Conservation (phyloP, 2,888 invertebrate species). For the Drosophila mayaguana region DNA sequence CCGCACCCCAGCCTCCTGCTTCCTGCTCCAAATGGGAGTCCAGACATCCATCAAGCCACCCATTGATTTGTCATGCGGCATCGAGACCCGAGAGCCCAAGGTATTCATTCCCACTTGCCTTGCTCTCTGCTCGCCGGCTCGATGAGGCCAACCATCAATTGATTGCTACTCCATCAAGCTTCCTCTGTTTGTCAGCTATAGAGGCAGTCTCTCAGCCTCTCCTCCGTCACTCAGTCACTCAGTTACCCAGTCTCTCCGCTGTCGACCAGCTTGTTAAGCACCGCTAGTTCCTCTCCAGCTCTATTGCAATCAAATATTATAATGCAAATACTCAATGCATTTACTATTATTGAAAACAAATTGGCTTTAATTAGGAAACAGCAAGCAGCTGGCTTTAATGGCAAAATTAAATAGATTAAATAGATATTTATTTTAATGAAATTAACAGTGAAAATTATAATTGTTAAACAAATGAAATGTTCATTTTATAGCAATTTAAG, state of each 20-base stretch:
- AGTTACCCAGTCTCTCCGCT: neutral
- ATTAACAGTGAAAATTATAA: neutral
- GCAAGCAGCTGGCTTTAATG: neutral
- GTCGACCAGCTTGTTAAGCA: constrained; percentile 1
- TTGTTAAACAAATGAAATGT: neutral
- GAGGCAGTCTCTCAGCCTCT: neutral
- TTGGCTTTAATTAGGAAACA: constrained; percentile 1
- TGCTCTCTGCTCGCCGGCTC: constrained; percentile 1
- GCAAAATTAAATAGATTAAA: no score
- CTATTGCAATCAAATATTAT: constrained; percentile 16
- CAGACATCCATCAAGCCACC: constrained; percentile 57
- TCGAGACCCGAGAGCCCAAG: constrained; percentile 24
- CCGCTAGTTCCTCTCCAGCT: neutral
- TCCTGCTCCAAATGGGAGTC: neutral
- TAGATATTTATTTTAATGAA: neutral
- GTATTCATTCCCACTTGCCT: constrained; percentile 12
- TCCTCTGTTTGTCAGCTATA: neutral
- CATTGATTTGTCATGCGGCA: constrained; percentile 65
- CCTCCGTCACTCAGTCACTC: neutral
- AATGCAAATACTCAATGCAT: constrained; percentile 22
- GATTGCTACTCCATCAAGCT: neutral
- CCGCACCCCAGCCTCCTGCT: neutral
- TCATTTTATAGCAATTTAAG: neutral
- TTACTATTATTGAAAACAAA: constrained; percentile 16
- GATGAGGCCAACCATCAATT: constrained; percentile 2